phyloP scores from a whole-genome alignment of 2,113 vertebrate species.

The Phalacrocorax aristotelis region DNA sequence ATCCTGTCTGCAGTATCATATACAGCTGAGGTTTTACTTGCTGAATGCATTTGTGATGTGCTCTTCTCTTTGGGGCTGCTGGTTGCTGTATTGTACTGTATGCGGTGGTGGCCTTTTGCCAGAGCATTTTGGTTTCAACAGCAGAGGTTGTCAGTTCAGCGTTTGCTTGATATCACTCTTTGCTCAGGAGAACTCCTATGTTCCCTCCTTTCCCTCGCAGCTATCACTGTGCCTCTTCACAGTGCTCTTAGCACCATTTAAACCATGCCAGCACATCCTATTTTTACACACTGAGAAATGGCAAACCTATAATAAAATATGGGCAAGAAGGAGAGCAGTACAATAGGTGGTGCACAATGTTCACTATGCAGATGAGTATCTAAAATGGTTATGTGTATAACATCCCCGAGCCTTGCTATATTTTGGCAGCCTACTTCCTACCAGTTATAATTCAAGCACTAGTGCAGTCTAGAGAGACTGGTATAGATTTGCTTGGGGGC shows the following conservation, averaged over 20 bases:
- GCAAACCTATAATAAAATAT: not conserved
- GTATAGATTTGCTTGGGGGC: not conserved
- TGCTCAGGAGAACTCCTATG: not conserved
- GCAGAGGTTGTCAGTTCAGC: not conserved
- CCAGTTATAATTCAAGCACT: not conserved
- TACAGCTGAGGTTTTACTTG: not conserved
- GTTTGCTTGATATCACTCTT: not conserved
- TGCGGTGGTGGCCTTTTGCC: not conserved
- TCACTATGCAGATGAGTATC: not conserved
- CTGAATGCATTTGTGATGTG: not conserved
- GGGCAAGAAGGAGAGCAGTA: not conserved
- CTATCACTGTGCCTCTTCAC: not conserved
- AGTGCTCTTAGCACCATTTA: not conserved
- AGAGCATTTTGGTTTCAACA: not conserved
- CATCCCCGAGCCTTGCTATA: not conserved
- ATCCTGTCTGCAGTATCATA: not conserved
- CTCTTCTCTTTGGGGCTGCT: not conserved
- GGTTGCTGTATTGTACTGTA: not conserved
- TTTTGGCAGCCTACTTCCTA: not conserved
- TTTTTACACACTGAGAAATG: constrained; percentile 2
- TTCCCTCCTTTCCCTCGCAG: not conserved
- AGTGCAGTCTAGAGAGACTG: not conserved
- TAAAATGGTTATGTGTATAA: not conserved
- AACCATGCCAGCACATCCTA: constrained; percentile 8
- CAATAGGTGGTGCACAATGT: not conserved